Percentiles rank a stretch among this genome's conserved stretches.
Evolutionary conservation across 1,140 invertebrate genomes (phyloP).

Genomic region (Heliconius melpomene): DNA sequence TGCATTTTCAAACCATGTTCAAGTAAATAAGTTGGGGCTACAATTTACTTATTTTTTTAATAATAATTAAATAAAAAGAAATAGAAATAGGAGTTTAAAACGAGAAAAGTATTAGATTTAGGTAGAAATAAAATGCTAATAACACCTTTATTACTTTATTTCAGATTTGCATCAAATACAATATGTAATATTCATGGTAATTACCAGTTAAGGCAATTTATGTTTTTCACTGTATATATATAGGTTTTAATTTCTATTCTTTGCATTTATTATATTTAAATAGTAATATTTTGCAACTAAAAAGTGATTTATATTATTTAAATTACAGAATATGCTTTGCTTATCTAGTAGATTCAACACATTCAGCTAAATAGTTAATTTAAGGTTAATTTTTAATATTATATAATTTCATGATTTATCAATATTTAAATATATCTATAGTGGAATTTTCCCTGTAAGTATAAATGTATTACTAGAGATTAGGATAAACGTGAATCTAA

Average conservation of each 20-base stretch:
- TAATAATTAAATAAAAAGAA: too few relatives aligned
- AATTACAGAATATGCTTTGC: conserved; percentile 13
- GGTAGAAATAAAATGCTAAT: not conserved
- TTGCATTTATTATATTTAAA: conserved; percentile 19
- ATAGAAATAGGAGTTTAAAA: not conserved
- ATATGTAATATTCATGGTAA: conserved; percentile 40
- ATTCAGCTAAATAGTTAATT: conserved; percentile 29
- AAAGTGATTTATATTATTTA: conserved; percentile 9
- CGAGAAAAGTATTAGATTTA: not conserved
- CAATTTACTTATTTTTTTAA: too few relatives aligned
- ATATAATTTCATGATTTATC: not conserved
- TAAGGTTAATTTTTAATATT: not conserved
- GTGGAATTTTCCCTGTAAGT: conserved; percentile 35
- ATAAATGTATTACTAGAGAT: conserved; percentile 24
- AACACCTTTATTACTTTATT: conserved; percentile 49
- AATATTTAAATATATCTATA: conserved; percentile 16
- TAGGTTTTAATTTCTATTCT: conserved; percentile 39
- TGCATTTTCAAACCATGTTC: too few relatives aligned
- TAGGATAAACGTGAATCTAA: not conserved
- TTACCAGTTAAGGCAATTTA: conserved; percentile 48
- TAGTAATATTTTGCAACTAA: conserved; percentile 17
- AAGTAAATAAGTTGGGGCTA: too few relatives aligned
- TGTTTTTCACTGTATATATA: conserved; percentile 38
- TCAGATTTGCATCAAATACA: conserved; percentile 53
- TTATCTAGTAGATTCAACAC: conserved; percentile 26